A percentile compares a stretch with the other conserved stretches of the same genome.
phyloP scores from a whole-genome alignment of 2,888 invertebrate species.

The Platycheirus albimanus region DNA sequence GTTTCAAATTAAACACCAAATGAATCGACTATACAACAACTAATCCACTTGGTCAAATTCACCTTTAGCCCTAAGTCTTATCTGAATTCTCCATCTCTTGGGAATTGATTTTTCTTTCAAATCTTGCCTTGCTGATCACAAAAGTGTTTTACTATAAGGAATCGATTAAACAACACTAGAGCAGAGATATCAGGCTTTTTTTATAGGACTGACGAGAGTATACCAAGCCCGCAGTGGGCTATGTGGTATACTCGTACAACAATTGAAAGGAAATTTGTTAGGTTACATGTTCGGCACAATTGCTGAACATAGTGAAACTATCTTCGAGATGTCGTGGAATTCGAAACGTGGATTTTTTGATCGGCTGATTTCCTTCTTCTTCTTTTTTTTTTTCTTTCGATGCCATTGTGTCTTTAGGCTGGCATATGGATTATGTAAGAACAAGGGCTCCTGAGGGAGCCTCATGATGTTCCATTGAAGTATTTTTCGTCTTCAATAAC shows the following conservation, averaged over 20 bases:
- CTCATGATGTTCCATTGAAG: neutral
- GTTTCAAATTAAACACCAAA: no score
- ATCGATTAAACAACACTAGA: conserved; percentile 58
- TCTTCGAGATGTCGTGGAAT: conserved; percentile 57
- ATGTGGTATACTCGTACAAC: no score
- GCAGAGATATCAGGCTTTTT: conserved; percentile 34
- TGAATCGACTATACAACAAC: no score
- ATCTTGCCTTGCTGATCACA: conserved; percentile 62
- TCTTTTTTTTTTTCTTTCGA: conserved; percentile 3
- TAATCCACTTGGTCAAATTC: conserved; percentile 9
- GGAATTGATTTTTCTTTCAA: conserved; percentile 71
- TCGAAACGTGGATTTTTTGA: conserved; percentile 30
- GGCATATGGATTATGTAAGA: conserved; percentile 59
- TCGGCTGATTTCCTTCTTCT: conserved; percentile 1
- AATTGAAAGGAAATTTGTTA: conserved; percentile 73
- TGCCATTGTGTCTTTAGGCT: conserved; percentile 46
- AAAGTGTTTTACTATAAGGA: conserved; percentile 63
- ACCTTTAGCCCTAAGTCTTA: conserved; percentile 39
- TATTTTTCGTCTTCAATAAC: conserved; percentile 3
- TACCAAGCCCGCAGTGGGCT: conserved; percentile 3
- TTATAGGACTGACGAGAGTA: conserved; percentile 16
- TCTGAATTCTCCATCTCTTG: conserved; percentile 63
- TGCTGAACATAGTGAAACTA: conserved; percentile 67
- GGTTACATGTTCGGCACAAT: conserved; percentile 67
- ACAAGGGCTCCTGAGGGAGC: conserved; percentile 57